These are phyloP conservation scores for Callionymus lyra DNA, from an alignment of 2,113 vertebrate species.

Conservation along the genomic window DNA sequence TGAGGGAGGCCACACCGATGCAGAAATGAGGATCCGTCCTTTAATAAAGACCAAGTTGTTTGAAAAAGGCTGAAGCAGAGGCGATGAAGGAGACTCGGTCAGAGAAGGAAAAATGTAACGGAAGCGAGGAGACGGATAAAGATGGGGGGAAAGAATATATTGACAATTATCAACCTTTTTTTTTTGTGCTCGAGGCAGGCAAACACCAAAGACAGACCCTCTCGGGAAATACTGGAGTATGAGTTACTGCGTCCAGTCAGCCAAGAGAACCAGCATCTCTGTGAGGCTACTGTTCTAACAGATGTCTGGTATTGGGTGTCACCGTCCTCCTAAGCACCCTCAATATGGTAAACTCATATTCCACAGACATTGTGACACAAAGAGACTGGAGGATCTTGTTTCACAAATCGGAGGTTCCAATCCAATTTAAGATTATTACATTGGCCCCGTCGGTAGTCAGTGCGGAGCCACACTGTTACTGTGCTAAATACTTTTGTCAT, in stretches of 20 bases:
- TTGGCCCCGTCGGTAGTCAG: conserved; percentile 33
- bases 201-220: too few species aligned
- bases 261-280: too few species aligned
- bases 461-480: conserved; percentile 44
- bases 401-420: conserved; percentile 36
- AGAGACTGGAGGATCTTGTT: conserved; percentile 34
- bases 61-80: conserved; percentile 20
- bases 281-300: too few species aligned
- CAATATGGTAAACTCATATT: conserved; percentile 31
- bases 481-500: conserved; percentile 26
- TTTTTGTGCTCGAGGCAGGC: too few species aligned
- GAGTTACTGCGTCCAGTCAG: too few species aligned
- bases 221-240: too few species aligned
- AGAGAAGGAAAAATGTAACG: conserved; percentile 31
- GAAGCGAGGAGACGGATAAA: conserved; percentile 13
- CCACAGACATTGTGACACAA: conserved; percentile 41
- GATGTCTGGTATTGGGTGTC: conserved; percentile 46
- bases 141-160: too few species aligned
- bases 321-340: conserved; percentile 23
- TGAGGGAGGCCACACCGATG: conserved; percentile 36
- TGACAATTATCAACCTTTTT: too few species aligned
- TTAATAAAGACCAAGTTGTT: conserved; percentile 42
- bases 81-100: conserved; percentile 12
- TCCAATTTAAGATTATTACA: conserved; percentile 53
- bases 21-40: conserved; percentile 41